These are phyloP conservation scores for Monodelphis domestica DNA, from an alignment of 2,797 vertebrate species.

Conservation along the genomic window DNA sequence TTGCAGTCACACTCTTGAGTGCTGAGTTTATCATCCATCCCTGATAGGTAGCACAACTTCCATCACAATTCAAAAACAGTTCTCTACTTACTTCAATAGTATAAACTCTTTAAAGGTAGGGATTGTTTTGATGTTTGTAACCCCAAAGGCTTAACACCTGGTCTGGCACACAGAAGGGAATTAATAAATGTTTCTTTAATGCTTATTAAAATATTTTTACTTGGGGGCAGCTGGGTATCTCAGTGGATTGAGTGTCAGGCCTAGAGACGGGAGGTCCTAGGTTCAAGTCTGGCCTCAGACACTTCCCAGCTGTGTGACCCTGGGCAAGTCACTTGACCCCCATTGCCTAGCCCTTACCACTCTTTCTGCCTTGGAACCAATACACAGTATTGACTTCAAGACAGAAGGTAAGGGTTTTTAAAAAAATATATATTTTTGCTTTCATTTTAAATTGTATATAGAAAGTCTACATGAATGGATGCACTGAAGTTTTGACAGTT, in stretches of 20 bases:
- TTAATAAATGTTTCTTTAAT: background rate
- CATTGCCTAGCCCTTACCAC: too few relatives aligned
- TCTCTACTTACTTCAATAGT: background rate
- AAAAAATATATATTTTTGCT: background rate
- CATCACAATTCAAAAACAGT: background rate
- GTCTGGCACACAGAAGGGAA: background rate
- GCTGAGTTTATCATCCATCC: background rate
- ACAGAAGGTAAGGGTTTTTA: too few relatives aligned
- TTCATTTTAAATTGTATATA: conserved; percentile 5
- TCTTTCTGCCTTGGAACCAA: too few relatives aligned
- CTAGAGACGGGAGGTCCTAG: too few relatives aligned
- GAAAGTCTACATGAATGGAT: conserved; percentile 23
- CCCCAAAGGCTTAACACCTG: background rate
- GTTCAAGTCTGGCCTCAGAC: too few relatives aligned
- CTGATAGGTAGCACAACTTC: background rate
- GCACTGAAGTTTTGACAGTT: conserved; percentile 55
- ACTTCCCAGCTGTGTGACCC: too few relatives aligned
- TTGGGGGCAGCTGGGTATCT: too few relatives aligned
- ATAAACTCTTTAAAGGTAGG: background rate
- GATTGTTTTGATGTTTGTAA: background rate
- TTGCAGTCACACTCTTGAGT: background rate
- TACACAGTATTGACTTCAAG: too few relatives aligned
- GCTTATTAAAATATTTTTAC: background rate
- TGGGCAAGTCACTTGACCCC: too few relatives aligned
- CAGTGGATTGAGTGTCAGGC: too few relatives aligned